Percentiles rank a stretch among this genome's conserved stretches.
phyloP scores from a whole-genome alignment of 2,888 invertebrate genomes.

The Acanthosepion pharaonis region DNA sequence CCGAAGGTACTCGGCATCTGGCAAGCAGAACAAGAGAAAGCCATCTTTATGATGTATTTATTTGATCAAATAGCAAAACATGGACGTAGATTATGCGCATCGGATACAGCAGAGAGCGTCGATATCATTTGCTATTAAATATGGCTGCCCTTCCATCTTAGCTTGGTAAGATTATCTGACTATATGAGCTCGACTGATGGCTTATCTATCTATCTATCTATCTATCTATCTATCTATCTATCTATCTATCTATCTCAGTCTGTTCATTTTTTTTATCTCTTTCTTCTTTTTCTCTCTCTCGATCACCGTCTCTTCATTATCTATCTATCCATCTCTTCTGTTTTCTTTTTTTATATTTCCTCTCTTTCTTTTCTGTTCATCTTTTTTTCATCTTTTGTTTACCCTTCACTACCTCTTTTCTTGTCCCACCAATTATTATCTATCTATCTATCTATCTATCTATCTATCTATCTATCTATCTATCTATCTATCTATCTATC shows the following conservation, averaged over 20 bases:
- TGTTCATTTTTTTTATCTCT: neutral
- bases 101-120: neutral
- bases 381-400: no score
- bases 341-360: no score
- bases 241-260: neutral
- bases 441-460: no score
- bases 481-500: no score
- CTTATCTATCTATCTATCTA: neutral
- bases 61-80: neutral
- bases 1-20: conserved; percentile 5
- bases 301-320: no score
- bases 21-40: neutral
- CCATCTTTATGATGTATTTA: neutral
- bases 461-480: no score
- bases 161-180: no score
- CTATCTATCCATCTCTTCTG: neutral
- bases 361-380: no score
- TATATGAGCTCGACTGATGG: neutral
- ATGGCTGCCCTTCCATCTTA: neutral
- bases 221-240: neutral
- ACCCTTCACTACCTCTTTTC: no score
- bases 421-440: no score
- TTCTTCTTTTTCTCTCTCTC: no score
- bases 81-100: neutral
- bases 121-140: neutral